Evolutionary conservation across 2,888 invertebrate genomes (phyloP), one percentile per base, ranked within the genome.

Genomic region (Pseudanteris insignis): DNA sequence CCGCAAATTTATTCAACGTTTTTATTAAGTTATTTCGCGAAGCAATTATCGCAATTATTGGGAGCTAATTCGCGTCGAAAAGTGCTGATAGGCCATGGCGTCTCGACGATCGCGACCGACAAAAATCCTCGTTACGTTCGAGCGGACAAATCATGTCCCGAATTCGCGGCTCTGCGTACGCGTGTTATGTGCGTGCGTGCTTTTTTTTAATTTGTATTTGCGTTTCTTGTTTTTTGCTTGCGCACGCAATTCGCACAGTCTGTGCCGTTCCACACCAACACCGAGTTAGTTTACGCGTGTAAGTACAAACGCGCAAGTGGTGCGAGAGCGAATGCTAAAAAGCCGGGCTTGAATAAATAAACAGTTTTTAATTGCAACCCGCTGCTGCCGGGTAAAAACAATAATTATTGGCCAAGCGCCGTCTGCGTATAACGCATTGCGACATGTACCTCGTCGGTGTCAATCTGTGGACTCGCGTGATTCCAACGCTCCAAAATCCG

Each of bases 281-380:
- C 33, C 36, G n/a, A n/a, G n/a, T n/a, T 40, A 29, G 7, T 40
- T 13, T 33, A 47, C 50, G 44, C 55, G 48, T 55, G 33, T 58
- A 55, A 48, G 40, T 32, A 54, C 33, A 28, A 37, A 48, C 36
- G 43, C 60, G 41, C 34, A 57, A 57, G 40, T 34, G 48, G 63
- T 55, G 68, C 53, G 66, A 54, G 68, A 58, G 69, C 69, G 71
- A 72, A 73, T 74, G 73, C 72, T 75, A 78, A 78, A 79, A 78
- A 77, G 75, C 74, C 73, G 71, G 64, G 67, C 64, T 71, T 78
- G 78, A 78, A 79, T 79, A 78, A 79, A 78, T 79, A 78, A 79
- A 79, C 78, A 78, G 77, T 79, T 79, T 79, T 79, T 79, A 78
- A 79, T 79, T 79, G 77, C 77, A 73, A 70, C 71, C 74, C 71